phyloP scores from a whole-genome alignment of 2,888 invertebrate genomes.

The Nineta flava region DNA sequence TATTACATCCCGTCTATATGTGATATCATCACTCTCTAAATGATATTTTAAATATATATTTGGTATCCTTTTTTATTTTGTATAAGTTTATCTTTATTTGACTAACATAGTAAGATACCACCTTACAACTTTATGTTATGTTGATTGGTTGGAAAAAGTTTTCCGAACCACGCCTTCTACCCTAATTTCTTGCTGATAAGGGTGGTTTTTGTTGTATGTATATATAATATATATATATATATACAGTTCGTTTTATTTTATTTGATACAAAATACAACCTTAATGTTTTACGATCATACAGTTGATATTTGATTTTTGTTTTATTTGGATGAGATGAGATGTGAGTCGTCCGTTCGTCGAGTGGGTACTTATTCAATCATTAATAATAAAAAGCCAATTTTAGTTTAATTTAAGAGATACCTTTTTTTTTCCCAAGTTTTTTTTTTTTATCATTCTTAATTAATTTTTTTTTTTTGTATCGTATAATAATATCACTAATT shows the following conservation, averaged over 20 bases:
- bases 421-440: no score
- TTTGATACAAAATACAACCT: conserved; percentile 8
- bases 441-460: no score
- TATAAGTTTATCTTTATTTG: background rate
- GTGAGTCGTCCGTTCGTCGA: no score
- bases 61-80: background rate
- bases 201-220: background rate
- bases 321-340: no score
- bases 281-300: conserved; percentile 5
- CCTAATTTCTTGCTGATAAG: conserved; percentile 12
- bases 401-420: no score
- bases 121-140: background rate
- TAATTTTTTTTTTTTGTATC: no score
- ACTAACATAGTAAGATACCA: background rate
- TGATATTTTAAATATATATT: background rate
- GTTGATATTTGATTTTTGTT: background rate
- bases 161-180: conserved; percentile 20
- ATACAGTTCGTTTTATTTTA: background rate
- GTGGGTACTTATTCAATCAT: no score
- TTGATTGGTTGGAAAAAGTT: conserved; percentile 22
- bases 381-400: no score
- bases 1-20: background rate
- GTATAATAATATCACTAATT: no score
- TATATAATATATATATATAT: no score
- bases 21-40: background rate